These are phyloP conservation scores for Leptatherina wallacei DNA, from an alignment of 2,797 vertebrate species.

Conservation along the genomic window DNA sequence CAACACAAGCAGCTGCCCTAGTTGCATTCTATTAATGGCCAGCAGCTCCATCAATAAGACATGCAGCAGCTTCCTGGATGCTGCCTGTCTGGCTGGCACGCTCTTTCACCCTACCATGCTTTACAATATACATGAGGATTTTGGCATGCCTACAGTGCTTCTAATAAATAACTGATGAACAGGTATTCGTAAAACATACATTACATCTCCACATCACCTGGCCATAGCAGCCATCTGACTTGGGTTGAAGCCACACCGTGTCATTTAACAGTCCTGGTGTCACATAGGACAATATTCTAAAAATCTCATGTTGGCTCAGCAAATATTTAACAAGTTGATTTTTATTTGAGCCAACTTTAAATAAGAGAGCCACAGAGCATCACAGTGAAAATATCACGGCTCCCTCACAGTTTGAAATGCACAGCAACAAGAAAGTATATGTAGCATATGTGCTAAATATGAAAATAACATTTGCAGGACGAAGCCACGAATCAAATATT, in stretches of 20 bases:
- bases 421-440: slow-evolving; percentile 15
- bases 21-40: slow-evolving; percentile 84
- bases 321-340: slow-evolving; percentile 10
- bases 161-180: slow-evolving; percentile 77
- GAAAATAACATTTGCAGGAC: slow-evolving; percentile 24
- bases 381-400: slow-evolving; percentile 5
- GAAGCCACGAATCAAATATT: slow-evolving; percentile 37
- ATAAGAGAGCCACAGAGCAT: slow-evolving; percentile 7
- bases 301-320: slow-evolving; percentile 14
- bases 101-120: slow-evolving; percentile 79
- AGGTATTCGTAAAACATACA: slow-evolving; percentile 75
- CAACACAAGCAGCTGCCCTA: slow-evolving; percentile 74
- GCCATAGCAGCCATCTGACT: slow-evolving; percentile 35
- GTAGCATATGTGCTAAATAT: slow-evolving; percentile 13
- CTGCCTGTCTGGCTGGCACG: slow-evolving; percentile 70
- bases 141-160: slow-evolving; percentile 76
- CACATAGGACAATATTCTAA: slow-evolving; percentile 28
- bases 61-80: slow-evolving; percentile 78
- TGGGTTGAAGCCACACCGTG: slow-evolving; percentile 25
- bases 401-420: slow-evolving; percentile 3
- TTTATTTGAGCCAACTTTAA: slow-evolving; percentile 18
- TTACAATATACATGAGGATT: slow-evolving; percentile 84
- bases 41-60: slow-evolving; percentile 82
- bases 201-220: slow-evolving; percentile 62
- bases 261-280: slow-evolving; percentile 28